Base-by-base conservation (phyloP, 2,113 vertebrate genomes). In the Delphinus delphis region DNA sequence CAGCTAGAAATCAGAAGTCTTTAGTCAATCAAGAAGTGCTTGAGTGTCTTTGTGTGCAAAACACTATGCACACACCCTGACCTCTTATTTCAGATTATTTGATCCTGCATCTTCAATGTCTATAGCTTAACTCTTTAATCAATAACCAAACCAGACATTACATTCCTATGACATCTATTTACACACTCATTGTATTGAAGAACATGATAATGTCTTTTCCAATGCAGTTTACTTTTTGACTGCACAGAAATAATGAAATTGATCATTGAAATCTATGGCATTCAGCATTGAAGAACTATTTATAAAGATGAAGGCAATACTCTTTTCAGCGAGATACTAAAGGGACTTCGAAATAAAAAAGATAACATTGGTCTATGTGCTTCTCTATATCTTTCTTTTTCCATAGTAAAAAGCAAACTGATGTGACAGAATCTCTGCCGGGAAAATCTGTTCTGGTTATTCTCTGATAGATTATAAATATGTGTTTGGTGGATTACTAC, bases 401-500 rank as follows among this genome's bases (percentile, higher is more conserved):
- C 68, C 53, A 80, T 10, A 81, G 60, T 74, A 74, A 93, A 89
- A 94, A 92, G 53, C 47, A 89, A 88, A 55, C 36, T 88, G 87
- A 81, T 88, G 65, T 70, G 94, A 73, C 87, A 96, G 93, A 84
- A 85, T 38, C 83, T 47, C 38, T 91, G 96, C 67, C 50, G 93
- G 63, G 83, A 68, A 90, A 96, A 89, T 88, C 87, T 96, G 85
- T 50, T 88, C 88, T 95, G 90, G 84, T 96, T 97, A 80, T 77
- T 97, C 47, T 95, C 94, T 70, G 65, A 65, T 5, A 90, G 90
- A 88, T 74, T 65, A 53, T 81, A 93, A 82, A 84, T 92, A 53
- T 23, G 21, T 88, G 71, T 79, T 93, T 38, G 83, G 88, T 81
- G 95, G 97, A 97, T 98, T 95, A 85, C 93, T 95, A 94, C 97